Percentiles rank a stretch among this genome's conserved stretches.
phyloP scores from a whole-genome alignment of 2,888 invertebrate genomes.

The Brachylomia viminalis region DNA sequence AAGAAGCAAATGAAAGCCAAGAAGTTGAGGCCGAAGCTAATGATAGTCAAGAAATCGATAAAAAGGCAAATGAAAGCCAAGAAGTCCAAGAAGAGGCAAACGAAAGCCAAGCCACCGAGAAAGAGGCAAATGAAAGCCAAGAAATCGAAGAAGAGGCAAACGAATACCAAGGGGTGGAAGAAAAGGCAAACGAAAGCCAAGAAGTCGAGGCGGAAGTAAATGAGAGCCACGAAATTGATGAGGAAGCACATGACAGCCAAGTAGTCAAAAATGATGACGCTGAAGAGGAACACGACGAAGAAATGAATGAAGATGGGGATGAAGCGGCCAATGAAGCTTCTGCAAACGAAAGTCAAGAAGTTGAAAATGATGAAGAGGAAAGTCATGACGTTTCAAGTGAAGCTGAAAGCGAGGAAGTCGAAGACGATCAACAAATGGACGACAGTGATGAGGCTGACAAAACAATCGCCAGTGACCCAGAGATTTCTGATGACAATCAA shows the following conservation, averaged over 20 bases:
- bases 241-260: constrained; percentile 17
- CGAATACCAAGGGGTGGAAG: constrained; percentile 25
- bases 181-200: constrained; percentile 37
- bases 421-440: constrained; percentile 57
- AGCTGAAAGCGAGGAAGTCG: constrained; percentile 48
- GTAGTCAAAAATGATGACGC: not conserved
- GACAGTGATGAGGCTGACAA: constrained; percentile 48
- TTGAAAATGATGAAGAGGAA: constrained; percentile 38
- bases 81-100: constrained; percentile 35
- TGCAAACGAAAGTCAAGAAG: constrained; percentile 36
- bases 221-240: constrained; percentile 30
- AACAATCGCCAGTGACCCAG: constrained; percentile 52
- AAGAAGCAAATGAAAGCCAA: constrained; percentile 4
- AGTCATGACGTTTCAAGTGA: constrained; percentile 30
- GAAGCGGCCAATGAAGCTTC: constrained; percentile 29
- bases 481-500: constrained; percentile 56
- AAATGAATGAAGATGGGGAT: constrained; percentile 43
- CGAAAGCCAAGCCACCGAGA: constrained; percentile 12
- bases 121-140: constrained; percentile 8
- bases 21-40: constrained; percentile 27
- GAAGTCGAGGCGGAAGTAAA: constrained; percentile 41
- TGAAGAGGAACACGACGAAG: constrained; percentile 32
- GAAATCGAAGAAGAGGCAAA: constrained; percentile 25
- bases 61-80: constrained; percentile 27
- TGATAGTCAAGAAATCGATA: not conserved